A percentile compares a stretch with the other conserved stretches of the same genome.
Evolutionary conservation across 2,797 vertebrate species (phyloP).

Genomic region (Peromyscus melanophrys): DNA sequence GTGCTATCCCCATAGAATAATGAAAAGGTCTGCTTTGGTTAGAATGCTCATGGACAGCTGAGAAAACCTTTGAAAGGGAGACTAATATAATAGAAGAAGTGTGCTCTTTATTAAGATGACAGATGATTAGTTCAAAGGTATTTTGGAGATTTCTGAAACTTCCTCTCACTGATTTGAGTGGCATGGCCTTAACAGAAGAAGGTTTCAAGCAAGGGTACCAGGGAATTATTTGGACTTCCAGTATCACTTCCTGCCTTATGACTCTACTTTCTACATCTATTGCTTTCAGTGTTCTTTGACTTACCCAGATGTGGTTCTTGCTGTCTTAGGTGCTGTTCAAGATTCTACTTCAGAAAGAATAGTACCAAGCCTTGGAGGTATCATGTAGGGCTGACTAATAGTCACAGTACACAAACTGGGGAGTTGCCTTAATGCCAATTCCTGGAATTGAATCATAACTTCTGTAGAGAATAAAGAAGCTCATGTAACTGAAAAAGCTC

Average conservation of each 20-base stretch:
- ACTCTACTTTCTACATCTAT: neutral
- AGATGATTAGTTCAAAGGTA: neutral
- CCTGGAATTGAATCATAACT: no score
- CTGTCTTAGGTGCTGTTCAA: neutral
- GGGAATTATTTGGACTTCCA: neutral
- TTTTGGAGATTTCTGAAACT: neutral
- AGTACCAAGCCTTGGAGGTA: rapidly evolving
- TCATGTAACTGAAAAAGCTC: neutral
- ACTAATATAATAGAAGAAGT: neutral
- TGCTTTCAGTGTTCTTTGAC: neutral
- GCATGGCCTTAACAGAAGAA: neutral
- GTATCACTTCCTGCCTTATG: no score
- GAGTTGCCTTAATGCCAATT: no score
- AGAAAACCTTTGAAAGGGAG: neutral
- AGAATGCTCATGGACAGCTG: neutral
- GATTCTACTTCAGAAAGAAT: neutral
- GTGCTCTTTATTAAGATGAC: neutral
- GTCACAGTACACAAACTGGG: no score
- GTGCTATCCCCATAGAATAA: neutral
- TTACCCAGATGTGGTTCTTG: neutral
- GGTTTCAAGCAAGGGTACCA: no score
- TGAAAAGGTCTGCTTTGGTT: neutral
- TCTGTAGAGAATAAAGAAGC: neutral
- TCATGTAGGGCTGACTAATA: neutral
- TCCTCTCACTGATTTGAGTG: neutral